Evolutionary conservation across 2,113 vertebrate species (phyloP).

Genomic region (Xyliphius kryptos): DNA sequence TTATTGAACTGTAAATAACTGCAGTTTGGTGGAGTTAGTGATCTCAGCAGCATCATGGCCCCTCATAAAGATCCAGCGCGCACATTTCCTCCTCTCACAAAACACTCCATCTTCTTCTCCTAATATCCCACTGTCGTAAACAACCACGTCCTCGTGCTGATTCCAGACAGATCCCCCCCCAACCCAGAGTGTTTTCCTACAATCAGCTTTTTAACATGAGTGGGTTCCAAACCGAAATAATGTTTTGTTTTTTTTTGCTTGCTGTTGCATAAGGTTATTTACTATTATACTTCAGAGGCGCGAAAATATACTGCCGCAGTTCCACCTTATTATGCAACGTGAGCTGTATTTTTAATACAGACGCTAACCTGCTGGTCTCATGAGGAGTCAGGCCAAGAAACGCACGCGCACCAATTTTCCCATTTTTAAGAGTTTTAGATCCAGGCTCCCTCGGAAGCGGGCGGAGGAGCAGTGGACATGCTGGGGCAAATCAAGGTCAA

Average conservation of each 20-base stretch:
- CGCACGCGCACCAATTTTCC: constrained; percentile 16
- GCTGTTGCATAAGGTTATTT: not conserved
- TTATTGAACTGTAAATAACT: too few relatives aligned
- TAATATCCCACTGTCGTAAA: too few relatives aligned
- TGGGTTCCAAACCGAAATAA: not conserved
- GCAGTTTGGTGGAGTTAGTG: too few relatives aligned
- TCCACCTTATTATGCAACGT: not conserved
- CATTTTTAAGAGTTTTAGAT: constrained; percentile 21
- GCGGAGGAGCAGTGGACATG: constrained; percentile 23
- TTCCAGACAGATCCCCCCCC: not conserved
- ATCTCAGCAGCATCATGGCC: too few relatives aligned
- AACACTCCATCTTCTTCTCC: too few relatives aligned
- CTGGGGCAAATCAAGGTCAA: constrained; percentile 39
- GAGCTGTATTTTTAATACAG: constrained; percentile 10
- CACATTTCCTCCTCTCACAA: too few relatives aligned
- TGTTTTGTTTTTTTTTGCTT: not conserved
- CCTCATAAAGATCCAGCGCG: too few relatives aligned
- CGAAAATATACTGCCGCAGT: constrained; percentile 7
- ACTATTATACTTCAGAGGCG: not conserved
- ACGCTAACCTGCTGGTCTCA: constrained; percentile 24
- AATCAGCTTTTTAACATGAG: not conserved
- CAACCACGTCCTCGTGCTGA: too few relatives aligned
- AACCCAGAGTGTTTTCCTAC: not conserved
- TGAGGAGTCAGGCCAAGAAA: constrained; percentile 10
- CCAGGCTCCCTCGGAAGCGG: constrained; percentile 1